Conservation (phyloP, 2,888 invertebrate genomes). For the Andrena haemorrhoa region DNA sequence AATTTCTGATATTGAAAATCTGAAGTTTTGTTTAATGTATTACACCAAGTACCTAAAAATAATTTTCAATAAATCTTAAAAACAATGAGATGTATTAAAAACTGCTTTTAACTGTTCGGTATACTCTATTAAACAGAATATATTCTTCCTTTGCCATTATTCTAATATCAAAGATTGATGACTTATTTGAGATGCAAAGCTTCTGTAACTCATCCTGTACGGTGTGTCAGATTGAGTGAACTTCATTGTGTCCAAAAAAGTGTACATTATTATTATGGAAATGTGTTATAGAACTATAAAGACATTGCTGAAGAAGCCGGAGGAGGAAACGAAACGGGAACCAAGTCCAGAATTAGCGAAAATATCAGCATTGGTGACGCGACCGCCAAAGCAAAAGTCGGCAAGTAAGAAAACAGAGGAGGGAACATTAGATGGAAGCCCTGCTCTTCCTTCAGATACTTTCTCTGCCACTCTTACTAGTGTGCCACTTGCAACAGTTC, state of each 20-base stretch:
- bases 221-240: conserved; percentile 24
- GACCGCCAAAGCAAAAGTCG: conserved; percentile 91
- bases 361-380: conserved; percentile 93
- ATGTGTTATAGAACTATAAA: conserved; percentile 87
- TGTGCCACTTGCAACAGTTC: conserved; percentile 75
- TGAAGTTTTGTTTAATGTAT: too few relatives aligned
- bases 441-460: conserved; percentile 80
- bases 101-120: too few relatives aligned
- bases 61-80: too few relatives aligned
- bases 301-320: conserved; percentile 89
- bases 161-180: too few relatives aligned
- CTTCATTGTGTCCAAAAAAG: conserved; percentile 28
- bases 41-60: too few relatives aligned
- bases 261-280: conserved; percentile 45
- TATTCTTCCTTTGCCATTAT: too few relatives aligned
- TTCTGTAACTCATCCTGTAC: background rate
- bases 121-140: too few relatives aligned
- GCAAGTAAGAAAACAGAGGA: conserved; percentile 84
- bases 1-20: too few relatives aligned
- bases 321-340: conserved; percentile 87
- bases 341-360: conserved; percentile 93
- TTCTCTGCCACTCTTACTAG: conserved; percentile 79
- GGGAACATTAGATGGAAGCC: conserved; percentile 79
- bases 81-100: too few relatives aligned
- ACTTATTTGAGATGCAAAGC: too few relatives aligned